These are phyloP conservation scores for Oceanodroma leucorhoa DNA, from an alignment of 2,797 vertebrate genomes.

Conservation along the genomic window DNA sequence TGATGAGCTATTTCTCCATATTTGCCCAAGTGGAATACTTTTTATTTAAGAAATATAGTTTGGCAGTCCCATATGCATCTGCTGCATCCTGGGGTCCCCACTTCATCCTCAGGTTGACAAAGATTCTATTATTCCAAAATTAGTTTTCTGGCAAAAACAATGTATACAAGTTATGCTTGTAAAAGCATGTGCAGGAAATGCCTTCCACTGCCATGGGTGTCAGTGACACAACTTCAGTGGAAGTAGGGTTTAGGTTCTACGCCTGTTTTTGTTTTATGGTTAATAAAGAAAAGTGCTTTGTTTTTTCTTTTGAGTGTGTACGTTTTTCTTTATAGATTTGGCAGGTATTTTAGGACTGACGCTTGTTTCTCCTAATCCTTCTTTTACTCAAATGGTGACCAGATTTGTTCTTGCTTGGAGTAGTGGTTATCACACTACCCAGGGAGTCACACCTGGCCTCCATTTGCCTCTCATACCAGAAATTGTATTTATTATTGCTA, in stretches of 20 bases:
- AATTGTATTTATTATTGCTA: neutral
- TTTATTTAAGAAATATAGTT: constrained; percentile 45
- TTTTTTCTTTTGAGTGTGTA: neutral
- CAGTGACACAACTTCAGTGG: neutral
- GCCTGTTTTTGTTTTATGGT: constrained; percentile 9
- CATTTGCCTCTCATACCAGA: constrained; percentile 83
- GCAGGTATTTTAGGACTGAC: constrained; percentile 77
- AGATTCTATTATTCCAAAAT: constrained; percentile 12
- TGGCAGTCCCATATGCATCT: constrained; percentile 16
- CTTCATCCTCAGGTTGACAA: constrained; percentile 12
- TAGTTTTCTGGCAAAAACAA: constrained; percentile 11
- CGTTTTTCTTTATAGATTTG: constrained; percentile 60
- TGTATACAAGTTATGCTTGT: neutral
- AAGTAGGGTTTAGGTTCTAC: neutral
- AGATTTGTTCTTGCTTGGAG: constrained; percentile 83
- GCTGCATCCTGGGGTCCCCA: neutral
- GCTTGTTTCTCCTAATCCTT: constrained; percentile 76
- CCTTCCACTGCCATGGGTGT: neutral
- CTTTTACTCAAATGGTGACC: constrained; percentile 83
- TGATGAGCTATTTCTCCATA: constrained; percentile 29
- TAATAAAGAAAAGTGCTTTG: neutral
- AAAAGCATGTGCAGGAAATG: neutral
- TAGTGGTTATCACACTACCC: constrained; percentile 81
- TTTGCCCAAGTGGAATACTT: constrained; percentile 63
- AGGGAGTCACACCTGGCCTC: constrained; percentile 82